Evolutionary conservation across 64 coral and sea anemone species (phyloP).

Genomic region (Stylophora pistillata): DNA sequence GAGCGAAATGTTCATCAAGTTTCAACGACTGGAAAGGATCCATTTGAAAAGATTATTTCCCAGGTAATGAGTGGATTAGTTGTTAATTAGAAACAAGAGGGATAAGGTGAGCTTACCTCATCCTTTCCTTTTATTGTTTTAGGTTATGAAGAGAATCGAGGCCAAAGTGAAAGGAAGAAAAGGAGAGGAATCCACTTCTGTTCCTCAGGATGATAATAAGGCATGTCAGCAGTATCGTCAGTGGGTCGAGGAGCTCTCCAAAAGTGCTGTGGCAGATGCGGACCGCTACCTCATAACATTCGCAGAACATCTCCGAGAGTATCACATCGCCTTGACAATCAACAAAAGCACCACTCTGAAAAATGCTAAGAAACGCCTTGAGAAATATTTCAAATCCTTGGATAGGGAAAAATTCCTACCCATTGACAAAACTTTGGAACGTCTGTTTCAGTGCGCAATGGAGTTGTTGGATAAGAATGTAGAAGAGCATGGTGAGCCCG

Average conservation of each 20-base stretch:
- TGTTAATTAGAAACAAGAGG: too few relatives aligned
- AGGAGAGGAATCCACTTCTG: conserved; percentile 1
- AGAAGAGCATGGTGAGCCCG: conserved; percentile 53
- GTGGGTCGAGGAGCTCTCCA: conserved; percentile 70
- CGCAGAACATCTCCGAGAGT: conserved; percentile 73
- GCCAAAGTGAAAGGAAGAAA: not conserved
- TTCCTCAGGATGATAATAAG: not conserved
- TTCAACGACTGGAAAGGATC: not conserved
- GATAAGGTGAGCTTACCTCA: too few relatives aligned
- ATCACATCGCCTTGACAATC: conserved; percentile 67
- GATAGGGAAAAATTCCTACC: conserved; percentile 59
- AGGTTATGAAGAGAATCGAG: not conserved
- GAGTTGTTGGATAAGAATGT: conserved; percentile 39
- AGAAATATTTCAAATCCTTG: conserved; percentile 66
- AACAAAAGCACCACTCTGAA: conserved; percentile 81
- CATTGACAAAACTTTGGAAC: conserved; percentile 51
- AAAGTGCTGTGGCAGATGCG: not conserved
- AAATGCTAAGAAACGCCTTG: conserved; percentile 65
- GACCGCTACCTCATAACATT: conserved; percentile 70
- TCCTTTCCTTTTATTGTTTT: not conserved
- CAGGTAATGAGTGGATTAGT: not conserved
- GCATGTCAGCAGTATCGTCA: conserved; percentile 81
- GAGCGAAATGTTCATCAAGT: conserved; percentile 22
- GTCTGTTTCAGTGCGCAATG: conserved; percentile 47
- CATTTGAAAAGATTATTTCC: conserved; percentile 43